A percentile compares a stretch with the other conserved stretches of the same genome.
These are phyloP conservation scores for Solenopsis invicta DNA, from an alignment of 1,140 invertebrate species.

Conservation along the genomic window DNA sequence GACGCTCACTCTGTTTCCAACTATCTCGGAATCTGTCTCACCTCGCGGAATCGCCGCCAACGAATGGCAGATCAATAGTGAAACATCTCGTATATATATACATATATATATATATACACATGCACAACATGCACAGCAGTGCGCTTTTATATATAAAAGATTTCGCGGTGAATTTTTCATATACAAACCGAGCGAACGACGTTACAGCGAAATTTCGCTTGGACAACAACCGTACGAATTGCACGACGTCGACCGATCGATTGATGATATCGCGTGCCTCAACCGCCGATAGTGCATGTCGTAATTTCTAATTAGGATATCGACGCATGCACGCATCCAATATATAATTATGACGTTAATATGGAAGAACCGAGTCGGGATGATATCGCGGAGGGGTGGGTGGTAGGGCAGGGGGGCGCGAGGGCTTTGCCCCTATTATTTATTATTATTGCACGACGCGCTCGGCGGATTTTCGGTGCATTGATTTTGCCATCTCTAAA, in stretches of 20 bases:
- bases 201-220: conserved; percentile 28
- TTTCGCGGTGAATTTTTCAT: conserved; percentile 54
- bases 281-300: conserved; percentile 15
- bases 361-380: neutral
- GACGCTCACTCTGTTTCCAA: neutral
- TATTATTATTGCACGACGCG: conserved; percentile 8
- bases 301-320: conserved; percentile 51
- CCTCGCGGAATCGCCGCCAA: conserved; percentile 47
- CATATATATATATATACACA: too few relatives aligned
- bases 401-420: too few relatives aligned
- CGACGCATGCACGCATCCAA: neutral
- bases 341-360: conserved; percentile 30
- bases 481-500: conserved; percentile 50
- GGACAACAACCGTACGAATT: neutral
- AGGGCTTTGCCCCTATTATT: neutral
- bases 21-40: conserved; percentile 30
- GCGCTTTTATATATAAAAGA: conserved; percentile 52
- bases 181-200: neutral
- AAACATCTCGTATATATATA: conserved; percentile 26
- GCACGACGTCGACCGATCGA: conserved; percentile 19
- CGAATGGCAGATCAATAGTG: conserved; percentile 57
- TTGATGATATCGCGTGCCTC: conserved; percentile 14
- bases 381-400: too few relatives aligned
- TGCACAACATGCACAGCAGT: neutral
- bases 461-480: conserved; percentile 40